Evolutionary conservation across 2,797 vertebrate genomes (phyloP).

Genomic region (Esox masquinongy): DNA sequence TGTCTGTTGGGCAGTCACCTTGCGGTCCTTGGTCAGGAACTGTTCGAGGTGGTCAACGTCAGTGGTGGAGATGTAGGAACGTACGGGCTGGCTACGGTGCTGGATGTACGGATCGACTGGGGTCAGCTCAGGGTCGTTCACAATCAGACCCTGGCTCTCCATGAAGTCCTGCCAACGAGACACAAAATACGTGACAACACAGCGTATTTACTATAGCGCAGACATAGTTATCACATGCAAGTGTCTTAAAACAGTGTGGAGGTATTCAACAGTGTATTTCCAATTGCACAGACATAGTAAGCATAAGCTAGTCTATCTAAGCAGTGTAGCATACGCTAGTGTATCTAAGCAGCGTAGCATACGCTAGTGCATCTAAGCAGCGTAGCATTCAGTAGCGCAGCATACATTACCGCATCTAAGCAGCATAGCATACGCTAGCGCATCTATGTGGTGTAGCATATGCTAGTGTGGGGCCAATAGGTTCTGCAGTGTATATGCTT

Average conservation of each 20-base stretch:
- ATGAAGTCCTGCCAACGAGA: conserved; percentile 82
- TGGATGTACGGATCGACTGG: conserved; percentile 79
- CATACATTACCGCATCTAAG: no score
- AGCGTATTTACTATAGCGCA: not conserved
- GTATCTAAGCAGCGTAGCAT: no score
- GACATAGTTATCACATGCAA: not conserved
- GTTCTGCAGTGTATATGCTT: not conserved
- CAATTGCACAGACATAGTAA: no score
- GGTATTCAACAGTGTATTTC: not conserved
- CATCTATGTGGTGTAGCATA: no score
- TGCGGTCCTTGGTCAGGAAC: conserved; percentile 86
- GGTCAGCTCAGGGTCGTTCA: conserved; percentile 84
- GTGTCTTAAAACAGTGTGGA: not conserved
- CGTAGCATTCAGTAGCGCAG: no score
- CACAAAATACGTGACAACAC: not conserved
- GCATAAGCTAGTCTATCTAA: no score
- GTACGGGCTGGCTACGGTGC: conserved; percentile 50
- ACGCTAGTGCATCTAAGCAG: no score
- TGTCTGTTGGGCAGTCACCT: conserved; percentile 68
- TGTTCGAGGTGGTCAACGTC: conserved; percentile 76
- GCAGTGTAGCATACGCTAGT: no score
- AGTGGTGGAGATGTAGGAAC: conserved; percentile 63
- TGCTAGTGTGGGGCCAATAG: no score
- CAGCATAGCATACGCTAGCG: no score
- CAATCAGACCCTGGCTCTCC: conserved; percentile 87